These are phyloP conservation scores for Istiophorus platypterus DNA, from an alignment of 2,113 vertebrate species.

Conservation along the genomic window DNA sequence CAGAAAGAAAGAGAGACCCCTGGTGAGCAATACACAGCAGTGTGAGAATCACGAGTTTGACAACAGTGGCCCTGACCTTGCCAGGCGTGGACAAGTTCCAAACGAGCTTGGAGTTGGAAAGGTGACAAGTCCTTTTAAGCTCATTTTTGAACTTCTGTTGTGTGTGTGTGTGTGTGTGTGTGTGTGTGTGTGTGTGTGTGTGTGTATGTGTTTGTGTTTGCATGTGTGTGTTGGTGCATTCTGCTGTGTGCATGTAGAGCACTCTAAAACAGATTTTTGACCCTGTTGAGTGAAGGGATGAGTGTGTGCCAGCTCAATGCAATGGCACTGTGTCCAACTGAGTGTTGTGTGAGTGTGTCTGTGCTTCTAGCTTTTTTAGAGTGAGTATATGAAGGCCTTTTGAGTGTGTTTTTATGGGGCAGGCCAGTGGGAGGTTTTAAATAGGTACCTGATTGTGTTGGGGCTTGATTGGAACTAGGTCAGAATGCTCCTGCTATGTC, in stretches of 20 bases:
- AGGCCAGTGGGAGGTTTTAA: slow-evolving; percentile 45
- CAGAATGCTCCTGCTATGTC: slow-evolving; percentile 42
- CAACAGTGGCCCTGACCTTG: slow-evolving; percentile 73
- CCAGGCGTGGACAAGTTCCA: slow-evolving; percentile 73
- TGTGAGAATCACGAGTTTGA: slow-evolving; percentile 70
- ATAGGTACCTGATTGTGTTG: slow-evolving; percentile 53
- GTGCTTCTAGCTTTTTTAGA: not conserved
- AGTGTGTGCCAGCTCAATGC: slow-evolving; percentile 22
- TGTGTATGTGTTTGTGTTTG: not conserved
- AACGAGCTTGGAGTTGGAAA: slow-evolving; percentile 73
- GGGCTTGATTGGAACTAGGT: slow-evolving; percentile 61
- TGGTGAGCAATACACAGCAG: slow-evolving; percentile 51
- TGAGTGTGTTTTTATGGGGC: slow-evolving; percentile 56
- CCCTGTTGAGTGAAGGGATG: slow-evolving; percentile 35
- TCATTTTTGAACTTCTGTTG: slow-evolving; percentile 62
- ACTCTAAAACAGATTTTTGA: slow-evolving; percentile 37
- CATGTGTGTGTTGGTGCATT: not conserved
- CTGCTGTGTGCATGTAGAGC: slow-evolving; percentile 3
- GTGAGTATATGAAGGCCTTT: slow-evolving; percentile 31
- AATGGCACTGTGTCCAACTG: slow-evolving; percentile 18
- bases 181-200: not conserved
- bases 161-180: slow-evolving; percentile 17
- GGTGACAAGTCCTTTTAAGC: slow-evolving; percentile 76
- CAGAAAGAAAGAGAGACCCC: slow-evolving; percentile 5
- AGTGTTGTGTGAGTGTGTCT: slow-evolving; percentile 25